Conservation (phyloP, 2,888 invertebrate genomes). For the Schizaphis graminum region DNA sequence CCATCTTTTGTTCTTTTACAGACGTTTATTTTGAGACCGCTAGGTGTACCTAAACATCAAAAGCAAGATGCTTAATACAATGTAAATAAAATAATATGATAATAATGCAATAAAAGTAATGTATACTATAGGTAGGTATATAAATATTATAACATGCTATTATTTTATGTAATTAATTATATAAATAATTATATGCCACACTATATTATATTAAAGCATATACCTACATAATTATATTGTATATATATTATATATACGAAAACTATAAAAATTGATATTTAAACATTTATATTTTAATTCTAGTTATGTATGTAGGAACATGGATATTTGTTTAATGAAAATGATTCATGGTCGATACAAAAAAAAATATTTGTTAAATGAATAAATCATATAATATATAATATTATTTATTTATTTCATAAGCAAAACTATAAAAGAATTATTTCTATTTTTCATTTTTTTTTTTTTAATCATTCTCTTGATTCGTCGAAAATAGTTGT, state of each 20-base stretch:
- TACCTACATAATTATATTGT: neutral
- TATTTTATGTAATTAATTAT: neutral
- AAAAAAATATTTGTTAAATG: neutral
- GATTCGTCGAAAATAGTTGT: neutral
- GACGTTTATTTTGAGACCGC: conserved; percentile 48
- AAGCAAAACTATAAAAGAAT: neutral
- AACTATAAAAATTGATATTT: neutral
- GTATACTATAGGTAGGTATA: neutral
- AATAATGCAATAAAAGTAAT: neutral
- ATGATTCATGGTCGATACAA: neutral
- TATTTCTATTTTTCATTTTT: neutral
- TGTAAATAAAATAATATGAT: neutral
- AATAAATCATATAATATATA: neutral
- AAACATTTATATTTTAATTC: neutral
- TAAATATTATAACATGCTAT: neutral
- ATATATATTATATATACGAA: neutral
- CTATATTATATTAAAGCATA: neutral
- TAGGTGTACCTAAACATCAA: conserved; percentile 32
- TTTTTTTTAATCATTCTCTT: neutral
- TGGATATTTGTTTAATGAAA: neutral
- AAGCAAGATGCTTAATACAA: neutral
- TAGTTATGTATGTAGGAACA: neutral
- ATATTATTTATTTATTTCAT: neutral
- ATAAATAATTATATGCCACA: neutral
- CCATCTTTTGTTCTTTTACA: conserved; percentile 41